Percentiles rank a stretch among this genome's conserved stretches.
These are phyloP conservation scores for Vombatus ursinus DNA, from an alignment of 2,113 vertebrate species.

Conservation along the genomic window DNA sequence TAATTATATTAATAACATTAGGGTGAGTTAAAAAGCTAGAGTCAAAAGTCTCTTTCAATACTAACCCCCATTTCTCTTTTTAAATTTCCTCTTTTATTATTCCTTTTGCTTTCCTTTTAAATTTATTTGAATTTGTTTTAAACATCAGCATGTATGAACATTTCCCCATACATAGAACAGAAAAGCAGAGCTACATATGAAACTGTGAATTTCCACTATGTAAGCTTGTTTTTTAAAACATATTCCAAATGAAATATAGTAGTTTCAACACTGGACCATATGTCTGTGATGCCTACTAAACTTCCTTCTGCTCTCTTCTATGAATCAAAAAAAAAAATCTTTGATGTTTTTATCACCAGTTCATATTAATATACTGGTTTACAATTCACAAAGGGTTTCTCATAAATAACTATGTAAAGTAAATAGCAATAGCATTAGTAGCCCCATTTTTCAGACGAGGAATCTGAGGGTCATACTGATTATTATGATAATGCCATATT, in stretches of 20 bases:
- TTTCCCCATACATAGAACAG: background rate
- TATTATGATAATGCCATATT: background rate
- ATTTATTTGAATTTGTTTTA: background rate
- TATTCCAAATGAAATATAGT: background rate
- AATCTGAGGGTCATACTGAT: background rate
- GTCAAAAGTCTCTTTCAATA: background rate
- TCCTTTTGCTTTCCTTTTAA: background rate
- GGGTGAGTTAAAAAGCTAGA: constrained; percentile 49
- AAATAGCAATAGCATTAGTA: background rate
- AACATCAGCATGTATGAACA: background rate
- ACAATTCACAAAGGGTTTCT: background rate
- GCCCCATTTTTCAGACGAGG: background rate
- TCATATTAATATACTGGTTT: background rate
- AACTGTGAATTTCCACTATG: background rate
- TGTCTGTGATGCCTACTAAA: background rate
- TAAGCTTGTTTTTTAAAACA: background rate
- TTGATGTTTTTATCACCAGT: background rate
- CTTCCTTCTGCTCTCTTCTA: background rate
- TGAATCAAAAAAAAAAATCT: background rate
- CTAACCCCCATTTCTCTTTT: background rate
- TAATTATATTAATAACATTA: constrained; percentile 49
- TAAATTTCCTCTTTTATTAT: background rate
- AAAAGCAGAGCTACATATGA: background rate
- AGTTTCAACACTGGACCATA: background rate
- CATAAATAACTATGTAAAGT: background rate